A percentile compares a stretch with the other conserved stretches of the same genome.
Evolutionary conservation across 2,797 vertebrate species (phyloP).

Genomic region (Acrossocheilus fasciatus): DNA sequence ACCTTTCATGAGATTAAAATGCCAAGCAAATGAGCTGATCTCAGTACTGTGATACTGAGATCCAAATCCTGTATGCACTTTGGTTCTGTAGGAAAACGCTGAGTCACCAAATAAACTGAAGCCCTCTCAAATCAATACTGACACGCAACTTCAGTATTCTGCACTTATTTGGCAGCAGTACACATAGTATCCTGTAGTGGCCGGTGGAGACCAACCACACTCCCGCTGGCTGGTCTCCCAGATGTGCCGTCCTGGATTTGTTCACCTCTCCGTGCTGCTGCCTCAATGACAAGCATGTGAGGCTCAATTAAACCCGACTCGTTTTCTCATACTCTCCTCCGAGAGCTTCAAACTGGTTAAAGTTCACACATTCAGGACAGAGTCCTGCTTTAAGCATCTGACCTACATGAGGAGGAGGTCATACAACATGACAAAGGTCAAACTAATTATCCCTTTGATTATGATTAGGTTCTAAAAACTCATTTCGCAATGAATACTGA

Average conservation of each 20-base stretch:
- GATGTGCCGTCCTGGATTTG: conserved; percentile 46
- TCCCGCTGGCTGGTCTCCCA: conserved; percentile 41
- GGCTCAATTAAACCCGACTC: conserved; percentile 77
- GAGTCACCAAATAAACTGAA: conserved; percentile 34
- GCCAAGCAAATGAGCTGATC: not conserved
- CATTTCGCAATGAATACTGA: not conserved
- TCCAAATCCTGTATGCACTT: conserved; percentile 15
- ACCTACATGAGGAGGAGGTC: not conserved
- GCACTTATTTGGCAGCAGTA: not conserved
- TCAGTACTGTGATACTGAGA: conserved; percentile 6
- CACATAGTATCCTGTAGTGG: conserved; percentile 18
- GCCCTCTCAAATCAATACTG: conserved; percentile 26
- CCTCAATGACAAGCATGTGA: conserved; percentile 63
- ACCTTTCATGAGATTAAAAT: conserved; percentile 10
- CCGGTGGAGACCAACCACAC: not conserved
- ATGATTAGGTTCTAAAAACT: not conserved
- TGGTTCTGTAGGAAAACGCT: conserved; percentile 20
- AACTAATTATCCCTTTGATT: not conserved
- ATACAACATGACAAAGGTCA: not conserved
- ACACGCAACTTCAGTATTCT: conserved; percentile 9
- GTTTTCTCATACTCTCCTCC: conserved; percentile 57
- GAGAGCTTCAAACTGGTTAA: conserved; percentile 14
- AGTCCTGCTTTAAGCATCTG: not conserved
- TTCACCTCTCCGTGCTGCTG: conserved; percentile 50
- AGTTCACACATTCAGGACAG: conserved; percentile 10